phyloP scores from a whole-genome alignment of 2,797 vertebrate genomes.

The Sitta carolinensis region DNA sequence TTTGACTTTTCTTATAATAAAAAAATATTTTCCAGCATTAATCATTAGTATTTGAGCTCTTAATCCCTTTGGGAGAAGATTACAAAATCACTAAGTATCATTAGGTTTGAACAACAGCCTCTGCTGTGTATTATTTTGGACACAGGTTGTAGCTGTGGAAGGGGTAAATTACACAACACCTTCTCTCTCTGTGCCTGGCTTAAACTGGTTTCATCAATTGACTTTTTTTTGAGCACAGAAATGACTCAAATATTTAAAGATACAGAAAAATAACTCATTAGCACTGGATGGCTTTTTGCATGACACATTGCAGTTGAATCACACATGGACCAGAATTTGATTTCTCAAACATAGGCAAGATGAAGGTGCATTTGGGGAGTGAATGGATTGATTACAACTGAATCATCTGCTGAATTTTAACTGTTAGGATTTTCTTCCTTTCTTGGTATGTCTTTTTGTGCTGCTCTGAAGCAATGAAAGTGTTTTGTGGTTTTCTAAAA shows the following conservation, averaged over 20 bases:
- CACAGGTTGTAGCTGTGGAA: not conserved
- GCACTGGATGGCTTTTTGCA: conserved; percentile 3
- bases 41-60: not conserved
- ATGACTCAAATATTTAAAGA: conserved; percentile 46
- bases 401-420: conserved; percentile 26
- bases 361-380: not conserved
- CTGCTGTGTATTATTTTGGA: not conserved
- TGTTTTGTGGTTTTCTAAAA: not conserved
- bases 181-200: not conserved
- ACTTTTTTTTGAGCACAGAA: conserved; percentile 13
- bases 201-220: conserved; percentile 9
- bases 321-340: not conserved
- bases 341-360: not conserved
- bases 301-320: conserved; percentile 28
- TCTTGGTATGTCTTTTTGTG: not conserved
- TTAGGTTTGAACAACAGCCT: not conserved
- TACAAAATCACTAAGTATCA: not conserved
- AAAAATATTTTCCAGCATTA: not conserved
- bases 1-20: not conserved
- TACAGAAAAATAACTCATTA: conserved; percentile 35
- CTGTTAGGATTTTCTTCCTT: conserved; percentile 5
- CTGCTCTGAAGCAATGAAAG: not conserved
- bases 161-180: not conserved
- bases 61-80: not conserved
- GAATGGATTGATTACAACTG: conserved; percentile 5